Percentiles rank a stretch among this genome's conserved stretches.
phyloP scores from a whole-genome alignment of 2,113 vertebrate species.

The Petrocephalus zakoni region DNA sequence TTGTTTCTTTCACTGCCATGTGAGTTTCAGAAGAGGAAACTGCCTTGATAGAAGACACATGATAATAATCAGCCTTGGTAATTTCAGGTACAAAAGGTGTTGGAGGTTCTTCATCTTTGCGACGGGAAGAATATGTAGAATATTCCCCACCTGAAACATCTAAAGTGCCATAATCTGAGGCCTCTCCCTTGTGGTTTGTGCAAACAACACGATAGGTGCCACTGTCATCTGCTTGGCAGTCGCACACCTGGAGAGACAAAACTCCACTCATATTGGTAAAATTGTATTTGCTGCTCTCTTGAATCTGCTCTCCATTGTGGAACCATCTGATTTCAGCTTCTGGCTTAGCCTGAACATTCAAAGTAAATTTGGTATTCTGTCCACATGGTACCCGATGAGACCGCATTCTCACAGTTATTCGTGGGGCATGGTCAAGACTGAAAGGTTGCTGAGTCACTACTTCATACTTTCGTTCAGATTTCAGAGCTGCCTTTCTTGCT shows the following conservation, averaged over 20 bases:
- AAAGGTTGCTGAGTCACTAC: slow-evolving; percentile 92
- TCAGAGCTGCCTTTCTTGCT: slow-evolving; percentile 91
- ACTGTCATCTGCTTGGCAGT: slow-evolving; percentile 86
- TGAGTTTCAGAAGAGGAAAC: slow-evolving; percentile 76
- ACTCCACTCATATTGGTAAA: slow-evolving; percentile 88
- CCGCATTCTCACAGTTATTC: slow-evolving; percentile 92
- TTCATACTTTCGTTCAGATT: slow-evolving; percentile 89
- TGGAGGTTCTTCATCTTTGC: slow-evolving; percentile 79
- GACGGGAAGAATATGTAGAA: slow-evolving; percentile 79
- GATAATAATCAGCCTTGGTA: slow-evolving; percentile 81
- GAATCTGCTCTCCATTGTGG: slow-evolving; percentile 79
- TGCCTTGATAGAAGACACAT: slow-evolving; percentile 77
- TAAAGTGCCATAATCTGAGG: slow-evolving; percentile 90
- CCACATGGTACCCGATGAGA: slow-evolving; percentile 85
- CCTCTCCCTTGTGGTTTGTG: slow-evolving; percentile 87
- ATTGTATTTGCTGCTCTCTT: slow-evolving; percentile 78
- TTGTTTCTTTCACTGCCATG: slow-evolving; percentile 75
- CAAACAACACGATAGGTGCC: slow-evolving; percentile 88
- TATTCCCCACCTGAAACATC: slow-evolving; percentile 84
- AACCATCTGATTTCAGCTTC: slow-evolving; percentile 84
- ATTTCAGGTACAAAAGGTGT: slow-evolving; percentile 77
- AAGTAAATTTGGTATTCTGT: slow-evolving; percentile 87
- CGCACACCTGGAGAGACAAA: slow-evolving; percentile 78
- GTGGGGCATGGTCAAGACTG: slow-evolving; percentile 85
- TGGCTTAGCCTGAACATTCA: slow-evolving; percentile 92